Evolutionary conservation across 2,113 vertebrate genomes (phyloP), one percentile per base, ranked within the genome.

Genomic region (Globicephala melas): DNA sequence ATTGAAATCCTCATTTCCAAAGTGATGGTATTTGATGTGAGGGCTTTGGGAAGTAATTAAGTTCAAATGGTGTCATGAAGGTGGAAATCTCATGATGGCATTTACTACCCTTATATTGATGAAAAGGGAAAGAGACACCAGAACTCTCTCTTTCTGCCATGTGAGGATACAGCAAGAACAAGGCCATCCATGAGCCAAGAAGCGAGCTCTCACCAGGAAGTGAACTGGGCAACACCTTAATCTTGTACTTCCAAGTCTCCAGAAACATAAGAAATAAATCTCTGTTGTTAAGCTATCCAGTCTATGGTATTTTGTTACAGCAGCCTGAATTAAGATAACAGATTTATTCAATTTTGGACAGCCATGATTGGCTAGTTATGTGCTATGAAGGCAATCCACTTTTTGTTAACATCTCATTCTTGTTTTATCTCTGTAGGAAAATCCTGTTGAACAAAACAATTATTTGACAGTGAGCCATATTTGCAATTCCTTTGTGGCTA

Each of bases 381-480:
- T 26, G 12, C 23, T 60, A 21, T 55, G 13, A 90, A 84, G 26
- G 14, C 18, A 94, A 91, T 94, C 3, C 6, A 60, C 12, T 15
- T 58, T 95, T 87, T 87, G 26, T 41, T 87, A 58, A 50, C 41
- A 25, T 65, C 15, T 47, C 25, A 36, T 67, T 12, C 2, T 91
- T 58, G 5, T n/a, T 58, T 94, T 83, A 12, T 94, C n/a, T 58
- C 31, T 89, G 9, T 3, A n/a, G 14, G 2, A 71, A 84, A 83
- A 83, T 83, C 21, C 33, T 92, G 12, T 77, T 5, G 25, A 86
- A 62, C 2, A 63, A 97, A 91, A 73, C 23, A 81, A 94, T 33
- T 25, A 60, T 58, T 85, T 70, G 20, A 21, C 15, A 81, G 3
- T 41, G 5, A 50, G 4, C 25, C 23, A 53, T 87, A 68, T 83